Conservation (phyloP, 2,113 vertebrate genomes). For the Cynopterus brachyotis region DNA sequence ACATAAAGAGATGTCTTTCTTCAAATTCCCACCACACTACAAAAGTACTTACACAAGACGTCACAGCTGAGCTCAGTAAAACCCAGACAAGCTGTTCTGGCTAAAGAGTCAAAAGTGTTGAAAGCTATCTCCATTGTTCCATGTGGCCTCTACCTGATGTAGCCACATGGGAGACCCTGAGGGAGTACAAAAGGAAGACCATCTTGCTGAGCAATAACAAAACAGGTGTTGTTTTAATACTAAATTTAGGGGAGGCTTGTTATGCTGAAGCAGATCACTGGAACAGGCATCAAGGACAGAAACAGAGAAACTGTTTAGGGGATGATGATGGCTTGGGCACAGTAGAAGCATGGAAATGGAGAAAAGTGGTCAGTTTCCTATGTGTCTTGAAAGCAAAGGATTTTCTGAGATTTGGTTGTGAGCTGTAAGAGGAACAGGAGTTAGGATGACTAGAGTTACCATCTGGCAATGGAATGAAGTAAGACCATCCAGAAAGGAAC, state of each 20-base stretch:
- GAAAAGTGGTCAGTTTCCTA: not conserved
- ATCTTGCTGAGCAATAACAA: not conserved
- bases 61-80: not conserved
- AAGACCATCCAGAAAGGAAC: not conserved
- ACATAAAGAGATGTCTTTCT: not conserved
- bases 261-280: accelerated
- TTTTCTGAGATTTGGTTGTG: not conserved
- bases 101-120: not conserved
- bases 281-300: too few species aligned
- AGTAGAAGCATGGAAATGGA: not conserved
- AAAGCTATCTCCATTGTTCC: not conserved
- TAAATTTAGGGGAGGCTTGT: not conserved
- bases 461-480: not conserved
- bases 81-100: not conserved
- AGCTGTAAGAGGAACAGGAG: not conserved
- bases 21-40: too few species aligned
- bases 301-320: not conserved
- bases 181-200: not conserved
- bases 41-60: too few species aligned
- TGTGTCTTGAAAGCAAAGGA: not conserved
- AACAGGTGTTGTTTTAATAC: not conserved
- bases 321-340: not conserved
- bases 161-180: not conserved
- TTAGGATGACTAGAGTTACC: too few species aligned
- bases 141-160: not conserved